Evolutionary conservation across 2,113 vertebrate species (phyloP), one percentile per base, ranked within the genome.

Genomic region (Apteryx mantelli): DNA sequence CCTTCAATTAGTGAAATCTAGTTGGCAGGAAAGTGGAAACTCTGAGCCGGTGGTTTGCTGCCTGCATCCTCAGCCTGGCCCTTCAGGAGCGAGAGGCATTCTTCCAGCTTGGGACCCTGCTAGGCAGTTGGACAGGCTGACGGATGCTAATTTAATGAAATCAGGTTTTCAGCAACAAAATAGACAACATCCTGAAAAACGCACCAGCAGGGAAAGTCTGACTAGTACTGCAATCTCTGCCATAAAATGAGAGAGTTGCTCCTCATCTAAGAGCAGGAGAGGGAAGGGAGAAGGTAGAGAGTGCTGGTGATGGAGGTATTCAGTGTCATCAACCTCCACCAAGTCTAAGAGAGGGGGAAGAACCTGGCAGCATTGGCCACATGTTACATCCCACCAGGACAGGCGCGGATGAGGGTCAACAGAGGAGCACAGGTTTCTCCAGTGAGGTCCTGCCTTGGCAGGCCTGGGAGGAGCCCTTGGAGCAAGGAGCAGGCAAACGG

Each of bases 191-290:
- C 28, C 42, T 65, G 44, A 56, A 83, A 89, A 65, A 80, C 7
- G 7, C 21, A 19, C 3, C 21, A 78, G 70, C 15, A 8, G 32
- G 52, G n/a, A 66, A 13, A 24, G 42, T 34, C 61, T 38, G 36
- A 38, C 7, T 10, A 20, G 28, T 22, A 24, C 52, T 32, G n/a
- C 0, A 0, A 21, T 64, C n/a, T 38, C 50, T 36, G 7, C 16
- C 44, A 56, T 63, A 34, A 32, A 93, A 38, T 30, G 36, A 42
- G 82, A 75, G 42, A 46, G 48, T 13, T 78, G 34, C n/a, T 76
- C 10, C 28, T 64, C 25, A 36, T 5, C 48, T 34, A 46, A 24
- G 65, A 18, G 42, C 11, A 21, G 4, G 11, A 74, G 16, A 61
- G 28, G 34, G 36, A 36, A 50, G 14, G 22, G 19, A 82, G 42